A percentile compares a stretch with the other conserved stretches of the same genome.
Conservation (phyloP, 2,113 vertebrate genomes). For the Nothocercus nigrocapillus region DNA sequence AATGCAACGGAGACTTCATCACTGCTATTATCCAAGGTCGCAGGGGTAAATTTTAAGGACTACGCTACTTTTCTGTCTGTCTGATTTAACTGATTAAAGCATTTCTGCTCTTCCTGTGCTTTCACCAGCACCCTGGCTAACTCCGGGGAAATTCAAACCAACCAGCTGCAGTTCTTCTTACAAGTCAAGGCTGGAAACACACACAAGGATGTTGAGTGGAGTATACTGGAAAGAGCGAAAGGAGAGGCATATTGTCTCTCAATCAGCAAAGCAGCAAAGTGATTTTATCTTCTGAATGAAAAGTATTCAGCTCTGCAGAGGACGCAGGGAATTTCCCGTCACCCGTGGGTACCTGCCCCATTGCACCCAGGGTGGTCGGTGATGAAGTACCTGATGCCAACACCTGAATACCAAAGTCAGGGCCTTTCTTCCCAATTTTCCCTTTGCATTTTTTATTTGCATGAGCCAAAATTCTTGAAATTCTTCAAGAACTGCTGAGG, state of each 20-base stretch:
- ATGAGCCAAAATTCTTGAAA: background rate
- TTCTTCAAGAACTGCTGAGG: background rate
- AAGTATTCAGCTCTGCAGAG: background rate
- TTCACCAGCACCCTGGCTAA: slow-evolving; percentile 56
- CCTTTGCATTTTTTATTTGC: background rate
- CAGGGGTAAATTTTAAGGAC: slow-evolving; percentile 34
- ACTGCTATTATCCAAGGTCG: background rate
- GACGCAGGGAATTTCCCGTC: background rate
- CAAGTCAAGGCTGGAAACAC: slow-evolving; percentile 32
- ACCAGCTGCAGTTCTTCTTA: slow-evolving; percentile 60
- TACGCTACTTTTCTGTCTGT: background rate
- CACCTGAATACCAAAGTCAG: background rate
- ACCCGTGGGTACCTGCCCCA: background rate
- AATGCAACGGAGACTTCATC: slow-evolving; percentile 26
- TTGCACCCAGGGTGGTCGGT: fast-evolving
- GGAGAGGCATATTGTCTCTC: background rate
- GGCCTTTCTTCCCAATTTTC: background rate
- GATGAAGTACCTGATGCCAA: background rate
- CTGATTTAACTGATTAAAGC: slow-evolving; percentile 55
- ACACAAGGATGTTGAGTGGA: slow-evolving; percentile 24
- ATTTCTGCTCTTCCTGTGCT: slow-evolving; percentile 38
- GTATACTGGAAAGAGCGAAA: slow-evolving; percentile 16
- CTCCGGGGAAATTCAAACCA: slow-evolving; percentile 60
- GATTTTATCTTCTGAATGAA: background rate
- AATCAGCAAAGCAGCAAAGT: background rate